Base-by-base conservation (phyloP, 1,140 invertebrate species). In the Drosophila ohnishii region DNA sequence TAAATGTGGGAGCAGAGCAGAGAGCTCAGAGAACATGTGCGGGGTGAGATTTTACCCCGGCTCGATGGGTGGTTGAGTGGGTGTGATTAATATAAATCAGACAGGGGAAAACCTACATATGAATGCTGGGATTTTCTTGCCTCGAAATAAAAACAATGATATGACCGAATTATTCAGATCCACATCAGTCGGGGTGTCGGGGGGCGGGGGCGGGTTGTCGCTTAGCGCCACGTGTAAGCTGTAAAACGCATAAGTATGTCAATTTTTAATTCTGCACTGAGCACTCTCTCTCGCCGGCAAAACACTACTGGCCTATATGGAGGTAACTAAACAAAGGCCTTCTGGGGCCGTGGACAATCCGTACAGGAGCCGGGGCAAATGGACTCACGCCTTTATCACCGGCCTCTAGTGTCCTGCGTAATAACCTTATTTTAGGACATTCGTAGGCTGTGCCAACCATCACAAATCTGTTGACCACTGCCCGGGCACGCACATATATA, bases 381-480 rank as follows among this genome's bases (percentile, higher is more conserved):
- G 62, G 65, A 35, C 64, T 67, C 56, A 57, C 51, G 56, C 39
- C 64, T 47, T 58, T 64, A 65, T 64, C 78, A 64, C 40, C 40
- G 58, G 71, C 75, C 65, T 59, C 67, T 78, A 50, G 67, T 62
- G 70, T 71, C 61, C 50, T 51, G n/a, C 53, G 63, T 57, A 66
- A 69, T 72, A 83, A 76, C 80, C 79, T 84, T 63, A 57, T 82
- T 71, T 79, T 58, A 61, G 80, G 85, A 79, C 80, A 89, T 71
- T 78, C 78, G 75, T 74, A 74, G 78, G 75, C 78, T 85, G 70
- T 67, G 72, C 85, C 59, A 71, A 75, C 67, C 86, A 77, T 80
- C 61, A 70, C 61, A 77, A 87, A 88, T 88, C 84, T 88, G 72
- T 84, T 87, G 80, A 87, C 83, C 83, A 78, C 84, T 84, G 63